Evolutionary conservation across 2,888 invertebrate species (phyloP).

Genomic region (Philaethria dido): DNA sequence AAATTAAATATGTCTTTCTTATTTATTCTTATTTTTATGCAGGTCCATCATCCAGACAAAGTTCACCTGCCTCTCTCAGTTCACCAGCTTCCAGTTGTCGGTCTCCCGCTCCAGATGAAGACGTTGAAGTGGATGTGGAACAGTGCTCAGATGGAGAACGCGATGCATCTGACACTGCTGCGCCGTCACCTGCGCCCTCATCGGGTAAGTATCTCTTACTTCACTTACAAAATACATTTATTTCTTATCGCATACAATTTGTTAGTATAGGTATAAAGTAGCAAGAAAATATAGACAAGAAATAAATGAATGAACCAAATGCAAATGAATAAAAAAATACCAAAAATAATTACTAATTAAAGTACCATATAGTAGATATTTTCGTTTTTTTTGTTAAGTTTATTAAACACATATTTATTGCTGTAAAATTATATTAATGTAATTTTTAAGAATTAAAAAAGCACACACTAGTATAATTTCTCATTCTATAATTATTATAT

Average conservation of each 20-base stretch:
- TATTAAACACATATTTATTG: no score
- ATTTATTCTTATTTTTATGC: conserved; percentile 30
- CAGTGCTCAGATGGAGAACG: conserved; percentile 88
- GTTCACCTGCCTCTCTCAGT: conserved; percentile 76
- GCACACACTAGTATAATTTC: background rate
- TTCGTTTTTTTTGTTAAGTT: no score
- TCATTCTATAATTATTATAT: conserved; percentile 12
- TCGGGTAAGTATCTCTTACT: conserved; percentile 69
- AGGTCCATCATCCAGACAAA: conserved; percentile 77
- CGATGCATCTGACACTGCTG: conserved; percentile 80
- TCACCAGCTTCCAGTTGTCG: conserved; percentile 76
- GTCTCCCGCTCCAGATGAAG: conserved; percentile 84
- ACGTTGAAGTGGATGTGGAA: conserved; percentile 88
- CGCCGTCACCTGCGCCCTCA: conserved; percentile 76
- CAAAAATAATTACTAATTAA: no score
- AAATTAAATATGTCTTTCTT: no score
- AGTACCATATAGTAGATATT: no score
- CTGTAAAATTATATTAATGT: no score
- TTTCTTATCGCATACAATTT: no score
- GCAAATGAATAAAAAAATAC: no score
- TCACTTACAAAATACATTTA: background rate
- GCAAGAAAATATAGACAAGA: no score
- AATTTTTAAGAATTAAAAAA: background rate
- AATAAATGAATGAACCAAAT: no score
- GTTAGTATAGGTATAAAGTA: no score